Conservation (phyloP, 92 coral and sea anemone species). For the Nematostella vectensis region DNA sequence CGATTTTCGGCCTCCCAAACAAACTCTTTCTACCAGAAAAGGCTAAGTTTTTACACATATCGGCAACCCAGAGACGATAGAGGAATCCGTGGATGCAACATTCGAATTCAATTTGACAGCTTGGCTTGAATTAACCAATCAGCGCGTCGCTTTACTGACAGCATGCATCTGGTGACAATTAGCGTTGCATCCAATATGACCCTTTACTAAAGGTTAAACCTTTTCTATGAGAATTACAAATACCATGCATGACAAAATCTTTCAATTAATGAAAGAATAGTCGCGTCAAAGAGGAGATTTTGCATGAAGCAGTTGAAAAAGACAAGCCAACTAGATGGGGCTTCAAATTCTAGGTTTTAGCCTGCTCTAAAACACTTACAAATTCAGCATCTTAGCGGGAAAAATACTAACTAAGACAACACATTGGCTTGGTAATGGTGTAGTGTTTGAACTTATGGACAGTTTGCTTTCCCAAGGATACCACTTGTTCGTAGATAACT, state of each 20-base stretch:
- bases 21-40: no score
- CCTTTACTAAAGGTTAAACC: constrained; percentile 14
- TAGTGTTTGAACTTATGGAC: constrained; percentile 22
- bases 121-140: no score
- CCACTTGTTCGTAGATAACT: constrained; percentile 33
- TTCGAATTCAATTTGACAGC: no score
- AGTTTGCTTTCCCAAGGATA: constrained; percentile 16
- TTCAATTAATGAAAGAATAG: constrained; percentile 29
- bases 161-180: no score
- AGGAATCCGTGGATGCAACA: no score
- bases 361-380: constrained; percentile 16
- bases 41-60: no score
- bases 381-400: constrained; percentile 27
- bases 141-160: no score
- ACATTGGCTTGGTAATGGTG: constrained; percentile 28
- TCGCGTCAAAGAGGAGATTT: constrained; percentile 34
- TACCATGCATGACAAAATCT: constrained; percentile 11
- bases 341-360: constrained; percentile 34
- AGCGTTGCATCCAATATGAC: no score
- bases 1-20: no score
- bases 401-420: constrained; percentile 17
- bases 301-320: constrained; percentile 30
- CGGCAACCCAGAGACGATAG: no score
- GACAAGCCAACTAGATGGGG: constrained; percentile 29
- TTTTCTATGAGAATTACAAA: neutral